Base-by-base conservation (phyloP, 1,140 invertebrate species). In the Lasaia peninsularis region DNA sequence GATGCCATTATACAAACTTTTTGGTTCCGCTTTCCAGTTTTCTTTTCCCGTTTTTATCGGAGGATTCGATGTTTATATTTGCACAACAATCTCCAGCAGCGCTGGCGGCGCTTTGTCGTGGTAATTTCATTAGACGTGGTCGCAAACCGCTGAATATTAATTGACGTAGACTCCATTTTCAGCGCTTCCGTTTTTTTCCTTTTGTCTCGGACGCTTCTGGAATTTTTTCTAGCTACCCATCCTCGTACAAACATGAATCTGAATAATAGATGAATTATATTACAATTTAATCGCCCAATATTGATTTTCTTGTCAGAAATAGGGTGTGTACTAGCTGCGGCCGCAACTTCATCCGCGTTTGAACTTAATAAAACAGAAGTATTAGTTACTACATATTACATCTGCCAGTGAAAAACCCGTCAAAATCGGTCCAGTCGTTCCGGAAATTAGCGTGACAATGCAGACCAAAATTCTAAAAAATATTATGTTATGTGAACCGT, bases 41-140 rank as follows among this genome's bases (percentile, higher is more conserved):
- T 56, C 58, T 69, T 61, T 57, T 58, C 50, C 65, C 55, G 48
- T 63, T 73, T 70, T 75, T 76, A 76, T 76, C 75, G 73, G 71
- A 65, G 71, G 67, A 79, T 79, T 80, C 76, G 76, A 83, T 83
- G 78, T 80, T 79, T 80, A 76, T 78, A 83, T 80, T 80, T 74
- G 71, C 76, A 72, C 73, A 80, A 75, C 77, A 79, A 83, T 77
- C 74, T 66, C 65, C 56, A 52, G 65, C 73, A 70, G 64, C 73
- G 73, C 58, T 65, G 53, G 63, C 66, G 65, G 57, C 67, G 71
- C 81, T 85, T 85, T 85, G 81, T 85, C 79, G 81, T 78, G 81
- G 74, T 82, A 82, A 84, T 84, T 78, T 80, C 78, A 82, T 84
- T 79, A 84, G 67, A 74, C 71, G 67, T 60, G 73, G 68, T 72